Conservation (phyloP, 2,797 vertebrate genomes). For the Sebastes variabilis region DNA sequence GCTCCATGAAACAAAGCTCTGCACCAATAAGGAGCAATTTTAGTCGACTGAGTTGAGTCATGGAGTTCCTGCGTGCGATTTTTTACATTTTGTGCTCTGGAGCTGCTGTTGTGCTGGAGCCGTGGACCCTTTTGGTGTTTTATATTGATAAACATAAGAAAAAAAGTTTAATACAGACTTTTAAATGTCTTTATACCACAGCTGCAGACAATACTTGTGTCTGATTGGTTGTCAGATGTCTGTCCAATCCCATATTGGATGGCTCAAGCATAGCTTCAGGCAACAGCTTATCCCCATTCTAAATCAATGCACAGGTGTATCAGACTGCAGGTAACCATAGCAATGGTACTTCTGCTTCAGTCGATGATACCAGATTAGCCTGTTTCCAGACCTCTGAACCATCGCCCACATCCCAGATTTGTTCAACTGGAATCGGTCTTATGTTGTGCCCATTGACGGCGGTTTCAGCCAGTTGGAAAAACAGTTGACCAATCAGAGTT, state of each 20-base stretch:
- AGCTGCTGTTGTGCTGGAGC: background rate
- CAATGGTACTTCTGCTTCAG: conserved; percentile 12
- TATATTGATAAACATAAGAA: background rate
- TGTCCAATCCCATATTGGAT: conserved; percentile 22
- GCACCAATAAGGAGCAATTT: background rate
- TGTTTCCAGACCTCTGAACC: conserved; percentile 29
- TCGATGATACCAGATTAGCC: conserved; percentile 14
- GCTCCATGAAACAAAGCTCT: background rate
- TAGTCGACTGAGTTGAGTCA: background rate
- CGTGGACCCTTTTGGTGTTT: background rate
- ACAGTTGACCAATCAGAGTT: conserved; percentile 10
- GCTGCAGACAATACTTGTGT: background rate
- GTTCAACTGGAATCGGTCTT: background rate
- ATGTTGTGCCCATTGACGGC: background rate
- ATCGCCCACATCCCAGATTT: conserved; percentile 1
- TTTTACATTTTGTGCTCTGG: background rate
- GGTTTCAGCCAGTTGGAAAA: background rate
- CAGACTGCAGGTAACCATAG: conserved; percentile 38
- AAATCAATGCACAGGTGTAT: conserved; percentile 32
- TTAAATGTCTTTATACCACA: background rate
- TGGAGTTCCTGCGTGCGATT: background rate
- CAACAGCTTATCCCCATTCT: conserved; percentile 20
- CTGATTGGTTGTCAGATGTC: background rate
- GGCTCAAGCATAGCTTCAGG: conserved; percentile 23
- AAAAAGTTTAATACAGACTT: background rate